Base-by-base conservation (phyloP, 2,888 invertebrate genomes). In the Conchocele bisecta region DNA sequence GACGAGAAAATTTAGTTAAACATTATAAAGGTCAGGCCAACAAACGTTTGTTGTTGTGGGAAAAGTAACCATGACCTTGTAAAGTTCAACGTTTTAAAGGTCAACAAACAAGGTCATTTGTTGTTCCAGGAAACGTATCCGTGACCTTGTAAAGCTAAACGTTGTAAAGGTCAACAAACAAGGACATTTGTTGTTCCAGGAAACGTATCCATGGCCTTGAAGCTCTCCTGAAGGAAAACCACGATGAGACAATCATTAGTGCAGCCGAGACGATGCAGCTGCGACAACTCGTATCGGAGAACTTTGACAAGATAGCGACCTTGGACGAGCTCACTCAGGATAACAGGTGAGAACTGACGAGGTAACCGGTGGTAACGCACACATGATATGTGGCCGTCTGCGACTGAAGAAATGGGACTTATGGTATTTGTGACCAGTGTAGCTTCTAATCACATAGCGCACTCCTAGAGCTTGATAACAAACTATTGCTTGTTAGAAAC, bases 181-280 rank as follows among this genome's bases (percentile, higher is more conserved):
- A 28, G 41, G 17, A 13, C 4, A 28, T 46, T 26, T 44, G n/a
- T n/a, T n/a, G n/a, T n/a, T 60, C 24, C 66, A 79, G 79, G 39
- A 39, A 50, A 15, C 57, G 51, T 4, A 57, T 69, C 5, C 35
- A 46, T 11, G 65, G 70, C 5, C 31, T 80, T 24, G 74, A 78
- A 48, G 61, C 57, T 17, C 61, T 57, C n/a, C 53, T 78, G 13
- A 53, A 56, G 7, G 42, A 60, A 20, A 69, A 72, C 46, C 71
- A 79, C 44, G 73, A 72, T 46, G 77, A 78, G 22, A 72, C 57
- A 1, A 61, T 77, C 9, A 53, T 76, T 7, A 67, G 69, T 37
- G 44, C 75, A 33, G 81, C 82, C 20, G 89, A 90, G 35, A 70
- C 87, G 20, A 77, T 83, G 4, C 85, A 87, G 64, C 61, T 90